Conservation (phyloP, 2,888 invertebrate species). For the Neuroscelio doddi region DNA sequence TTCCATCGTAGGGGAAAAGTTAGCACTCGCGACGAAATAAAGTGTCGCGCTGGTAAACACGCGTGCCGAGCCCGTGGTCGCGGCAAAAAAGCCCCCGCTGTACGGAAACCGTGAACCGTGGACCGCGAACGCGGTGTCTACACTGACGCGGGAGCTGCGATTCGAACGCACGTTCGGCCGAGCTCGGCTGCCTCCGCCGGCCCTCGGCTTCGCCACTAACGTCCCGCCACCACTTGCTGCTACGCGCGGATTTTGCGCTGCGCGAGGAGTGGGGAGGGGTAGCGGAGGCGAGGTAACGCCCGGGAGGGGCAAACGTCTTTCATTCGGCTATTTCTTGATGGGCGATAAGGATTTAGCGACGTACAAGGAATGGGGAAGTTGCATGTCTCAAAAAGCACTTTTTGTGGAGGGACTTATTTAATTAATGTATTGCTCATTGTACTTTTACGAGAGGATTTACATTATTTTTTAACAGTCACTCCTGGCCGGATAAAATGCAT, state of each 20-base stretch:
- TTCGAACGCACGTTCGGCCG: slow-evolving; percentile 69
- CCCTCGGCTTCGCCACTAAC: slow-evolving; percentile 59
- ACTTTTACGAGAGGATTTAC: not conserved
- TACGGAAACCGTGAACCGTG: slow-evolving; percentile 71
- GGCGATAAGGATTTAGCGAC: slow-evolving; percentile 7
- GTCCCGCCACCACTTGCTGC: slow-evolving; percentile 54
- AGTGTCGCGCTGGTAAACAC: slow-evolving; percentile 29
- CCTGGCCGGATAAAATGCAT: too few relatives aligned
- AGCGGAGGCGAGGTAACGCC: slow-evolving; percentile 30
- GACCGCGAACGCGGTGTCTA: slow-evolving; percentile 72
- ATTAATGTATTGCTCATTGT: not conserved
- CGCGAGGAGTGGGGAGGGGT: slow-evolving; percentile 17
- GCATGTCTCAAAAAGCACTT: not conserved
- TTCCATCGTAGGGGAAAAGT: not conserved
- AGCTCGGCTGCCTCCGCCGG: slow-evolving; percentile 59
- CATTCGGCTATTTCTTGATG: not conserved
- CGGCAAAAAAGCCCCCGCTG: slow-evolving; percentile 54
- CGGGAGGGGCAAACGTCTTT: slow-evolving; percentile 24
- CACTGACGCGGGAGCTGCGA: slow-evolving; percentile 71
- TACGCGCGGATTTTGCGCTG: slow-evolving; percentile 16
- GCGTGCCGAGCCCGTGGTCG: slow-evolving; percentile 28
- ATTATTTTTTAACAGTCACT: not conserved
- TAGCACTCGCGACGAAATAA: not conserved
- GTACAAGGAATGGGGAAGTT: not conserved
- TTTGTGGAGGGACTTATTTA: not conserved